phyloP scores from a whole-genome alignment of 2,888 invertebrate species.

The Caenorhabditis angaria region DNA sequence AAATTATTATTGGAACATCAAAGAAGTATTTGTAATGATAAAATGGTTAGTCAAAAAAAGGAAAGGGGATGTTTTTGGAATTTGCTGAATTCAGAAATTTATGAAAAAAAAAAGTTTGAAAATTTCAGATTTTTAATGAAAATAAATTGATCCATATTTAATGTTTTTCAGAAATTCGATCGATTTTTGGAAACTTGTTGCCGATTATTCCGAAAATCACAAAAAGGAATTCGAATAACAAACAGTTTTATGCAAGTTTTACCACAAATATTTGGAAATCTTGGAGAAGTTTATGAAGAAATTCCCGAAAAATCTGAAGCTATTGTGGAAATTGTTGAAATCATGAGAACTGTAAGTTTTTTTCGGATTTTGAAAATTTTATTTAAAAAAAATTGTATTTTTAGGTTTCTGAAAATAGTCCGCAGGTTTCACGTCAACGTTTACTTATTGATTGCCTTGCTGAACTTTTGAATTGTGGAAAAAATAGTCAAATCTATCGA shows the following conservation, averaged over 20 bases:
- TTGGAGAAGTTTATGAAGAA: conserved; percentile 22
- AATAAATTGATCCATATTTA: background rate
- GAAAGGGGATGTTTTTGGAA: too few relatives aligned
- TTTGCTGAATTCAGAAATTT: too few relatives aligned
- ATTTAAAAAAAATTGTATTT: background rate
- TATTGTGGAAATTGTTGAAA: conserved; percentile 21
- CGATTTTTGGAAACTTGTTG: conserved; percentile 17
- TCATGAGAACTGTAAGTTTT: conserved; percentile 14
- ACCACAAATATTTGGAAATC: conserved; percentile 30
- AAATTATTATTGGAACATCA: conserved; percentile 33
- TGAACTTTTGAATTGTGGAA: conserved; percentile 31
- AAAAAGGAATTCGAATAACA: conserved; percentile 20
- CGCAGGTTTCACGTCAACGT: conserved; percentile 20
- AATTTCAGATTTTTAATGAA: too few relatives aligned
- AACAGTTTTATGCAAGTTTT: conserved; percentile 37
- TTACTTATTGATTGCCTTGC: conserved; percentile 29
- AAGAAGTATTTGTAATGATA: conserved; percentile 19
- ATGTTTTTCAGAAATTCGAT: conserved; percentile 28
- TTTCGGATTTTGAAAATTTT: background rate
- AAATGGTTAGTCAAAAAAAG: conserved; percentile 20
- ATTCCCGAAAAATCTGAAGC: conserved; percentile 24
- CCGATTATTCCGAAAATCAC: conserved; percentile 11
- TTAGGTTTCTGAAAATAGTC: background rate
- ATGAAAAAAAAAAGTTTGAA: background rate
- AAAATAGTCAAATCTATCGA: conserved; percentile 26